Evolutionary conservation across 2,797 vertebrate species (phyloP).

Genomic region (Sebastes itinus): DNA sequence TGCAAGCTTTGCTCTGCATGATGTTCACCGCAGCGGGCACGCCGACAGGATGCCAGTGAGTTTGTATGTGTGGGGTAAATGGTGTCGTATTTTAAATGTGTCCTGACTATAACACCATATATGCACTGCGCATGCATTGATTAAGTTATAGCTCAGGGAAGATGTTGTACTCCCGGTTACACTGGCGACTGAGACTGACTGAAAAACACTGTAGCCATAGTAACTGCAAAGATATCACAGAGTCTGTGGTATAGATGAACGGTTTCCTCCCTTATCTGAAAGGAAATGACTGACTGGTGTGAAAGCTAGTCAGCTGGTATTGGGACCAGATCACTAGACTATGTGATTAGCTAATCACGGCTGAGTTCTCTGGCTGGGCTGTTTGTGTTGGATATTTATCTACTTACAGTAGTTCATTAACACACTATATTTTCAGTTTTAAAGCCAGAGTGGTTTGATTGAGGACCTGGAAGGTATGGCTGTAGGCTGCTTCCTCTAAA

Average conservation of each 20-base stretch:
- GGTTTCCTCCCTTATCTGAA: background rate
- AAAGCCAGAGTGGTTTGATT: background rate
- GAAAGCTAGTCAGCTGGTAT: background rate
- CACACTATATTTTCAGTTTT: background rate
- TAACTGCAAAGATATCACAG: background rate
- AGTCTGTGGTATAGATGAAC: background rate
- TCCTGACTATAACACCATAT: background rate
- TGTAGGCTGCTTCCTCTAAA: too few species aligned
- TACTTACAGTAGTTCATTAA: background rate
- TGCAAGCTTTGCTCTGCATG: conserved; percentile 9
- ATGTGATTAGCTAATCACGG: background rate
- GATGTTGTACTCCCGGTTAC: background rate
- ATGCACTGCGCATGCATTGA: background rate
- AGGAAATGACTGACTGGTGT: background rate
- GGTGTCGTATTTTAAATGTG: background rate
- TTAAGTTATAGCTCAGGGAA: too few species aligned
- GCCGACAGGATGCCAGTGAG: conserved; percentile 10
- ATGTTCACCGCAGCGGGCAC: background rate
- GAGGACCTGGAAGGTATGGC: too few species aligned
- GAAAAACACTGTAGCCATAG: background rate
- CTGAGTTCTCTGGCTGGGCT: background rate
- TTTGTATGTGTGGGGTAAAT: background rate
- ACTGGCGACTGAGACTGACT: background rate
- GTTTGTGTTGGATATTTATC: background rate
- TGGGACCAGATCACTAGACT: background rate